Evolutionary conservation across 2,888 invertebrate species (phyloP).

Genomic region (Nymphalis polychloros): DNA sequence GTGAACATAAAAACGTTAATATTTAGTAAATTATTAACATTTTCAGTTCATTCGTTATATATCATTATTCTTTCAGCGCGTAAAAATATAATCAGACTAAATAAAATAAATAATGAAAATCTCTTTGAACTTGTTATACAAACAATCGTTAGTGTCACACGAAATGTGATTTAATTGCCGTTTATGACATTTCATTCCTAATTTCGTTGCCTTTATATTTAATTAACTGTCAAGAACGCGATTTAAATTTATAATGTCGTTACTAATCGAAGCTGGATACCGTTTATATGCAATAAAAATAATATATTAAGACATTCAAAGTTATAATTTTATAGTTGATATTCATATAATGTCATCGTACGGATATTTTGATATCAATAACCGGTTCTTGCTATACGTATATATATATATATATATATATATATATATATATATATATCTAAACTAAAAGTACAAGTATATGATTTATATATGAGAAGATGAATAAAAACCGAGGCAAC

Average conservation of each 20-base stretch:
- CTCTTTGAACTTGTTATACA: conserved; percentile 30
- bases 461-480: too few species aligned
- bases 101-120: conserved; percentile 27
- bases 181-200: conserved; percentile 46
- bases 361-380: conserved; percentile 22
- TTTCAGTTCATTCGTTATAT: conserved; percentile 4
- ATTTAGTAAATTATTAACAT: background rate
- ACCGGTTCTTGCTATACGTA: background rate
- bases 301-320: conserved; percentile 36
- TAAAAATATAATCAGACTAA: conserved; percentile 9
- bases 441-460: too few species aligned
- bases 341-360: conserved; percentile 28
- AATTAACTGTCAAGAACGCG: conserved; percentile 43
- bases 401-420: background rate
- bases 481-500: too few species aligned
- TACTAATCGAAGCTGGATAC: conserved; percentile 37
- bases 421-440: background rate
- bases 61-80: conserved; percentile 1
- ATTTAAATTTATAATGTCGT: conserved; percentile 45
- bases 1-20: background rate
- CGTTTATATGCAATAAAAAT: conserved; percentile 43
- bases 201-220: conserved; percentile 36
- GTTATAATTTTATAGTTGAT: conserved; percentile 21
- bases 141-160: conserved; percentile 48
- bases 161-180: conserved; percentile 49